phyloP scores from a whole-genome alignment of 2,888 invertebrate genomes.

The Agrilus cyanescens region DNA sequence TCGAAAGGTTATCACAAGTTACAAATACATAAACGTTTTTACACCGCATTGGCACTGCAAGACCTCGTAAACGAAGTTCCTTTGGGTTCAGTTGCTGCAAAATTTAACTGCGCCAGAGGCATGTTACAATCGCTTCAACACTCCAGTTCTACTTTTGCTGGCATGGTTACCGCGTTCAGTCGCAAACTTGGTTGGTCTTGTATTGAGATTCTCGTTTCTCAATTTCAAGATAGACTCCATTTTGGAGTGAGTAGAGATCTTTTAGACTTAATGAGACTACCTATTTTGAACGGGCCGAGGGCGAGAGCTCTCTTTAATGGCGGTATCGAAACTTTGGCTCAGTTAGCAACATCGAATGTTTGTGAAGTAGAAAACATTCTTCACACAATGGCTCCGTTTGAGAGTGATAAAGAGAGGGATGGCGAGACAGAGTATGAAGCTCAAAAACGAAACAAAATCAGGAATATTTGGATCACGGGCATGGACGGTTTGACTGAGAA shows the following conservation, averaged over 20 bases:
- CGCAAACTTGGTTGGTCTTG: constrained; percentile 85
- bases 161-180: constrained; percentile 96
- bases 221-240: constrained; percentile 88
- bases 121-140: constrained; percentile 90
- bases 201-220: constrained; percentile 76
- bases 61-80: constrained; percentile 88
- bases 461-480: constrained; percentile 69
- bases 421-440: constrained; percentile 55
- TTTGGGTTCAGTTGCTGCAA: constrained; percentile 64
- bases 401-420: constrained; percentile 64
- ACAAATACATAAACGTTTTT: constrained; percentile 67
- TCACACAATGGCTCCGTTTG: constrained; percentile 70
- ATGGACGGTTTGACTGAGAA: constrained; percentile 65
- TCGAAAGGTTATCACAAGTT: constrained; percentile 38
- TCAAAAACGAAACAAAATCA: constrained; percentile 53
- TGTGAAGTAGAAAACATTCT: constrained; percentile 64
- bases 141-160: constrained; percentile 89
- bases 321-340: constrained; percentile 65
- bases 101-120: constrained; percentile 80
- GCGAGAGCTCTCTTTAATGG: constrained; percentile 75
- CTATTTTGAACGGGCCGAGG: constrained; percentile 69
- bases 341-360: constrained; percentile 63
- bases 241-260: constrained; percentile 91
- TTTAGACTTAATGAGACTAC: constrained; percentile 77
- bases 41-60: constrained; percentile 79